phyloP scores from a whole-genome alignment of 2,113 vertebrate genomes.

The Hypanus sabinus region DNA sequence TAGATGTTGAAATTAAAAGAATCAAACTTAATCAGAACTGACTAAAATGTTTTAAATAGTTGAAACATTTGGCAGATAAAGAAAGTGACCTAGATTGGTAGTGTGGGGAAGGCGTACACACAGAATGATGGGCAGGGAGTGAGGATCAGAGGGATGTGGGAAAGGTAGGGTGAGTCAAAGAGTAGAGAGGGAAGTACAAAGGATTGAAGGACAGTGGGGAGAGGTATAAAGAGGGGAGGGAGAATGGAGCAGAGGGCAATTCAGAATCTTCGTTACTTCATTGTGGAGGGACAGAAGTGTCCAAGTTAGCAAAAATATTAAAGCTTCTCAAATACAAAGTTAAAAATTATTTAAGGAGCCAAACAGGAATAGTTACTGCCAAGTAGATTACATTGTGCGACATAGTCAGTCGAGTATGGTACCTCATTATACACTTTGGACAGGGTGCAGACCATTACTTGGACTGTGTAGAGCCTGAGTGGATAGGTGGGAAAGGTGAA shows the following conservation, averaged over 20 bases:
- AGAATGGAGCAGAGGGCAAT: background rate
- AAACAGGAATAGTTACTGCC: background rate
- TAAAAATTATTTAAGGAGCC: background rate
- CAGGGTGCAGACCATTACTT: background rate
- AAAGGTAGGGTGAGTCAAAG: too few species aligned
- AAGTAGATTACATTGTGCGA: too few species aligned
- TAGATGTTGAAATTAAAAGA: background rate
- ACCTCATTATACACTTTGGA: too few species aligned
- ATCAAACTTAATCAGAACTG: background rate
- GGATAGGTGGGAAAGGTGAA: background rate
- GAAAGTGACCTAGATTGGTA: too few species aligned
- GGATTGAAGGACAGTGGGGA: too few species aligned
- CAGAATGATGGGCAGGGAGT: background rate
- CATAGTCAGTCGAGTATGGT: background rate
- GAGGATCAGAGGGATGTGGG: background rate
- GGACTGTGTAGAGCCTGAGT: background rate
- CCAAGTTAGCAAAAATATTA: background rate
- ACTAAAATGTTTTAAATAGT: background rate
- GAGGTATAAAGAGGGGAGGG: background rate
- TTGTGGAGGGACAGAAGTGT: too few species aligned
- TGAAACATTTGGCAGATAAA: background rate
- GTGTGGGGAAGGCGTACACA: too few species aligned
- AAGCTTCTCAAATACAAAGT: background rate
- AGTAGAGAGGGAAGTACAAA: too few species aligned
- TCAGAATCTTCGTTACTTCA: background rate